These are phyloP conservation scores for Antheraea mylitta DNA, from an alignment of 1,140 invertebrate species.

Conservation along the genomic window DNA sequence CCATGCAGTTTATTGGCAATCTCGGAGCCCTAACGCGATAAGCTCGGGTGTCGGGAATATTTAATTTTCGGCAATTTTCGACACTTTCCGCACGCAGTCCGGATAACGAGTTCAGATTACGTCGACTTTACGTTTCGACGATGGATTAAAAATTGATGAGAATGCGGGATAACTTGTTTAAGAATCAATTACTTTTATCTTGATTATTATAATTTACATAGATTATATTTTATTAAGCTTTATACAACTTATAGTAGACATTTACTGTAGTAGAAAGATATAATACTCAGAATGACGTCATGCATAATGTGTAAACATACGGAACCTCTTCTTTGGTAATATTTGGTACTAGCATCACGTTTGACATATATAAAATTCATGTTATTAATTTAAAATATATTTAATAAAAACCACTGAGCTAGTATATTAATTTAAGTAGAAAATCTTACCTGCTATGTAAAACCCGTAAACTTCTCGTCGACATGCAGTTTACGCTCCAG, in stretches of 20 bases:
- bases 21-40: slow-evolving; percentile 44
- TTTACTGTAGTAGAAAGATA: too few species aligned
- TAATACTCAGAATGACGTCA: too few species aligned
- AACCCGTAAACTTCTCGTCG: slow-evolving; percentile 88
- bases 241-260: neutral
- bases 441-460: slow-evolving; percentile 86
- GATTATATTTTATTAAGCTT: neutral
- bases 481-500: slow-evolving; percentile 98
- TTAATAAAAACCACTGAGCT: too few species aligned
- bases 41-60: slow-evolving; percentile 38
- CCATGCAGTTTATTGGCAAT: slow-evolving; percentile 48
- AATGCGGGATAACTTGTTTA: neutral
- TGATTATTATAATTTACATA: neutral
- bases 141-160: slow-evolving; percentile 7
- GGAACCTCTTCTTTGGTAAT: too few species aligned
- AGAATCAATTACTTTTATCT: slow-evolving; percentile 1
- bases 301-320: too few species aligned
- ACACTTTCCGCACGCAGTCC: slow-evolving; percentile 65
- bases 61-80: slow-evolving; percentile 54
- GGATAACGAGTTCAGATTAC: slow-evolving; percentile 2
- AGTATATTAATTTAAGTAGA: neutral
- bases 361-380: too few species aligned
- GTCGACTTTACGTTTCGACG: slow-evolving; percentile 5
- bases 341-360: too few species aligned
- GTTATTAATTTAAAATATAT: too few species aligned